Base-by-base conservation (phyloP, 1,140 invertebrate species). In the Ceratina calcarata region DNA sequence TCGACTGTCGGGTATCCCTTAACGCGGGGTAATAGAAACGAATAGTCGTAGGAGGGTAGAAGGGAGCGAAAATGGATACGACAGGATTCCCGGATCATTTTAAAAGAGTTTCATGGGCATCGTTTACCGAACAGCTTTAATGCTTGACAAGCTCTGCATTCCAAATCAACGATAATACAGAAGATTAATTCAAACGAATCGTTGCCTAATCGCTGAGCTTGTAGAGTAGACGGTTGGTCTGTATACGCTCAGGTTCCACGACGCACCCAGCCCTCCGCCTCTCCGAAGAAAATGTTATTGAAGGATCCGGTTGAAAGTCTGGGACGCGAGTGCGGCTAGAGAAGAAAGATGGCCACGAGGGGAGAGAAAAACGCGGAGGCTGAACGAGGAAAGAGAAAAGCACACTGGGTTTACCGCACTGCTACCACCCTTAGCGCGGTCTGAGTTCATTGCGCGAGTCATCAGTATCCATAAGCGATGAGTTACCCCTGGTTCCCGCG, bases 401-500 rank as follows among this genome's bases (percentile, higher is more conserved):
- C 80, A 74, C 67, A 20, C 45, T 32, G 72, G 78, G 80, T 87
- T 86, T 87, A 87, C 86, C 86, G 84, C 86, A 84, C 74, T 75
- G 83, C 84, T 86, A 85, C 83, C 86, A 82, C 86, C 80, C 86
- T 82, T 81, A 87, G 87, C 84, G 86, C 88, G 88, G 88, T 90
- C 85, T 89, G 89, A 91, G 92, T 93, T 93, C 92, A 93, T 93
- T 93, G 91, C 90, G 91, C 90, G 91, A 93, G 92, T 92, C 92
- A 93, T 93, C 92, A 93, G 92, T 93, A 93, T 93, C 92, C 92
- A 93, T 93, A 93, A 93, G 91, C 91, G 91, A 93, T 93, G 92
- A 93, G 92, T 91, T 92, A 89, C 91, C 91, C 90, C 89, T 73
- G 78, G 71, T 82, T 75, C 74, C 74, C 37, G 37, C 37, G 37